Evolutionary conservation across 2,888 invertebrate genomes (phyloP).

Genomic region (Drosophila koepferae): DNA sequence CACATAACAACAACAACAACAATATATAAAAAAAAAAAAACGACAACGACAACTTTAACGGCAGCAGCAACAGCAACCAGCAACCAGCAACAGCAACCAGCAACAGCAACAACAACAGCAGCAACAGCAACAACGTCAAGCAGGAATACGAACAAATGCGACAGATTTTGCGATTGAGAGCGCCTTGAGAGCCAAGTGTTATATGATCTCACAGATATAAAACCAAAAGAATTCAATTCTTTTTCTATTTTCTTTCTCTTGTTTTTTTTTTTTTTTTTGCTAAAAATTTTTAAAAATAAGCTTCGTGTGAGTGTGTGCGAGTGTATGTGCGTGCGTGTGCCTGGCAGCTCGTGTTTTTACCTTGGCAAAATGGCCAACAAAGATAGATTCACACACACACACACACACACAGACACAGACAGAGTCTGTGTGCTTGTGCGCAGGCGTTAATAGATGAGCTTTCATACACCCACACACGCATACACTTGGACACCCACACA

Average conservation of each 20-base stretch:
- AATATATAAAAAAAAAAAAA: slow-evolving; percentile 15
- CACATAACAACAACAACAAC: slow-evolving; percentile 40
- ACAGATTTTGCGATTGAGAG: slow-evolving; percentile 42
- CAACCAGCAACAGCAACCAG: slow-evolving; percentile 30
- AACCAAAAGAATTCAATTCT: slow-evolving; percentile 31
- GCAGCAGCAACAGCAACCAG: slow-evolving; percentile 42
- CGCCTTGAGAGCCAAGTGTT: slow-evolving; percentile 62
- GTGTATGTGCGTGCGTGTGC: slow-evolving; percentile 25
- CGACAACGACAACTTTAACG: slow-evolving; percentile 34
- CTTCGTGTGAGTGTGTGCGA: slow-evolving; percentile 29
- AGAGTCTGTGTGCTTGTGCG: slow-evolving; percentile 23
- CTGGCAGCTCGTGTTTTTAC: slow-evolving; percentile 52
- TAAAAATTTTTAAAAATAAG: slow-evolving; percentile 70
- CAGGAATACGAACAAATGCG: slow-evolving; percentile 51
- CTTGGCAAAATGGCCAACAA: slow-evolving; percentile 66
- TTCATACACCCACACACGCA: slow-evolving; percentile 5
- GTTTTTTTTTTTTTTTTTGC: not conserved
- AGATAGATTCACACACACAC: slow-evolving; percentile 15
- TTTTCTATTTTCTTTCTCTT: slow-evolving; percentile 16
- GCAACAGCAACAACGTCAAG: slow-evolving; percentile 38
- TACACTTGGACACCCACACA: not conserved
- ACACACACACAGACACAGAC: not conserved
- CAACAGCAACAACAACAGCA: slow-evolving; percentile 23
- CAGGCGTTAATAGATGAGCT: slow-evolving; percentile 33
- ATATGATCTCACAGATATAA: slow-evolving; percentile 67